A percentile compares a stretch with the other conserved stretches of the same genome.
phyloP scores from a whole-genome alignment of 2,888 invertebrate species.

The Netelia inedita region DNA sequence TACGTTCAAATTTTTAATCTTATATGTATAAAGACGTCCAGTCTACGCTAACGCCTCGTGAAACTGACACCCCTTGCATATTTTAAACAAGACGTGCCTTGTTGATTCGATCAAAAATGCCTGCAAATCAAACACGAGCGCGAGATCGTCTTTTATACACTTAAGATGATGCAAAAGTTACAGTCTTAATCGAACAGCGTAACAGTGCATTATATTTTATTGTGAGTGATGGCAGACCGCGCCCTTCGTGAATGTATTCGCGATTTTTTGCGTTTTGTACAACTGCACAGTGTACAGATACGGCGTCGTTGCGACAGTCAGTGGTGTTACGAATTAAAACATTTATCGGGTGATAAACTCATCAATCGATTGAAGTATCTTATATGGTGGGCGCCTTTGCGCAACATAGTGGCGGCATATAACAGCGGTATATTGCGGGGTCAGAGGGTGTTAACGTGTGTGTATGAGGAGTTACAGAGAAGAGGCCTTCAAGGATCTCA shows the following conservation, averaged over 20 bases:
- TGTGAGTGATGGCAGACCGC: neutral
- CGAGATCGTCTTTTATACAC: no score
- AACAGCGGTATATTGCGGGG: constrained; percentile 18
- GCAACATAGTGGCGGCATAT: constrained; percentile 21
- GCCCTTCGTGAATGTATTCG: constrained; percentile 25
- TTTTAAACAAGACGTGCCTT: no score
- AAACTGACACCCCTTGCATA: no score
- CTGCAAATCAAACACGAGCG: no score
- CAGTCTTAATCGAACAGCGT: no score
- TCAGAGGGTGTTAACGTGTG: neutral
- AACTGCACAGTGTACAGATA: neutral
- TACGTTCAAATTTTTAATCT: no score
- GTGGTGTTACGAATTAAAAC: constrained; percentile 24
- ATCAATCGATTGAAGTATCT: neutral
- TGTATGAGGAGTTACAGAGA: constrained; percentile 10
- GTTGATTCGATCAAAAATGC: no score
- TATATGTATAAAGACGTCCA: no score
- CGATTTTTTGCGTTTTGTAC: constrained; percentile 4
- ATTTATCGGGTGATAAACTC: constrained; percentile 21
- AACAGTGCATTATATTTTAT: no score
- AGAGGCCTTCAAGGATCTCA: neutral
- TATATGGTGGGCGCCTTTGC: constrained; percentile 46
- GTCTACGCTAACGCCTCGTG: no score
- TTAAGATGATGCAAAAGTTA: no score
- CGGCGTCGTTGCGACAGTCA: constrained; percentile 8